Evolutionary conservation across 2,797 vertebrate species (phyloP).

Genomic region (Allobates femoralis): DNA sequence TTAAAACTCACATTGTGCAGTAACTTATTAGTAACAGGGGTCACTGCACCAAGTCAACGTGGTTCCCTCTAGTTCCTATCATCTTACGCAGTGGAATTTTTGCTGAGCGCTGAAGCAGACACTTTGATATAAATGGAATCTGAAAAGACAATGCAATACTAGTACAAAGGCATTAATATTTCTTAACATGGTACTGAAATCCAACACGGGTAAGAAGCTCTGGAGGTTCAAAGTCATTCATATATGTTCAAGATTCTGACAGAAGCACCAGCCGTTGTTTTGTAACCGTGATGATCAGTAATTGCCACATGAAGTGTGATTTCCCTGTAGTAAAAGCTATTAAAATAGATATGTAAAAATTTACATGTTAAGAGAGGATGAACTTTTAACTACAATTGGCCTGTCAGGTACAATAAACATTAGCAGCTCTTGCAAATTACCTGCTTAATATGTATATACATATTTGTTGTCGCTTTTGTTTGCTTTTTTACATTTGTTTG

Average conservation of each 20-base stretch:
- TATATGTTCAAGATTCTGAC: constrained; percentile 43
- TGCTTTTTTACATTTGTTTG: not conserved
- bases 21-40: not conserved
- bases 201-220: constrained; percentile 29
- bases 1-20: too few relatives aligned
- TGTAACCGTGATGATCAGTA: constrained; percentile 37
- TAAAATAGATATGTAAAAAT: not conserved
- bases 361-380: not conserved
- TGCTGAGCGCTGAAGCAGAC: constrained; percentile 35
- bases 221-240: constrained; percentile 24
- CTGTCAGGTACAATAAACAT: not conserved
- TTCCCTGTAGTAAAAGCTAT: not conserved
- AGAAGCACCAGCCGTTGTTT: constrained; percentile 20
- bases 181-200: constrained; percentile 33
- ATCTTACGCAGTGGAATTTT: not conserved
- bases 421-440: not conserved
- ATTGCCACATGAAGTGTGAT: constrained; percentile 7
- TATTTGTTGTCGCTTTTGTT: not conserved
- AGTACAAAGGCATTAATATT: constrained; percentile 53
- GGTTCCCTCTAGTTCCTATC: not conserved
- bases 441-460: not conserved
- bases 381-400: not conserved
- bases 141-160: constrained; percentile 46
- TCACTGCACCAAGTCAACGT: not conserved
- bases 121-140: constrained; percentile 44